Evolutionary conservation across 1,140 invertebrate species (phyloP).

Genomic region (Pseudomyrmex pallidus): DNA sequence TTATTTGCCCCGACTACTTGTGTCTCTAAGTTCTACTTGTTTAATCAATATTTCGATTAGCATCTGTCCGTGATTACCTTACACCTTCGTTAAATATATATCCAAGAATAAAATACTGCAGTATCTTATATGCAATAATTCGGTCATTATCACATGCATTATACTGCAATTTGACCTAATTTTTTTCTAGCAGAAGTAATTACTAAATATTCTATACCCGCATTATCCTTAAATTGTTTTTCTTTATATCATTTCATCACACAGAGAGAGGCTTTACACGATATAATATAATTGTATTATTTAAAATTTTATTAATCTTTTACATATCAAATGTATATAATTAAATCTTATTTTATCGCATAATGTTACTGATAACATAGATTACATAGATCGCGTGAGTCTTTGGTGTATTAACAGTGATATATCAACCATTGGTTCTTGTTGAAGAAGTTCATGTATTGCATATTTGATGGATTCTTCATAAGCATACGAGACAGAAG

Average conservation of each 20-base stretch:
- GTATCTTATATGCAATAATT: conserved; percentile 24
- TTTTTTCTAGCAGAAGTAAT: background rate
- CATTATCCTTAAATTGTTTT: background rate
- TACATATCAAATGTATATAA: too few species aligned
- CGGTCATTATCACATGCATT: background rate
- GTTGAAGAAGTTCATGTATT: conserved; percentile 91
- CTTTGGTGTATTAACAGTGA: conserved; percentile 89
- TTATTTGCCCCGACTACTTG: conserved; percentile 45
- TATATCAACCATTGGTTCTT: conserved; percentile 93
- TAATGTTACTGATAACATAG: background rate
- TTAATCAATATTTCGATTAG: conserved; percentile 81
- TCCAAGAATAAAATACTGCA: conserved; percentile 43
- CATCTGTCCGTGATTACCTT: conserved; percentile 26
- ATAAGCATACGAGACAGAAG: conserved; percentile 95
- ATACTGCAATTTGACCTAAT: background rate
- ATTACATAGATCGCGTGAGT: conserved; percentile 76
- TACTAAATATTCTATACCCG: background rate
- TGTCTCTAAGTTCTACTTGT: conserved; percentile 77
- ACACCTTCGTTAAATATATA: conserved; percentile 39
- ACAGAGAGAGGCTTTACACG: too few species aligned
- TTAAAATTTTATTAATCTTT: too few species aligned
- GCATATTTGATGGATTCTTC: conserved; percentile 95
- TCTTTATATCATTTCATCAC: background rate
- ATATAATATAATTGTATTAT: too few species aligned
- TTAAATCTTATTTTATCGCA: background rate